Evolutionary conservation across 23 tunicate species (phyloP).

Genomic region (Clavelina lepadiformis): DNA sequence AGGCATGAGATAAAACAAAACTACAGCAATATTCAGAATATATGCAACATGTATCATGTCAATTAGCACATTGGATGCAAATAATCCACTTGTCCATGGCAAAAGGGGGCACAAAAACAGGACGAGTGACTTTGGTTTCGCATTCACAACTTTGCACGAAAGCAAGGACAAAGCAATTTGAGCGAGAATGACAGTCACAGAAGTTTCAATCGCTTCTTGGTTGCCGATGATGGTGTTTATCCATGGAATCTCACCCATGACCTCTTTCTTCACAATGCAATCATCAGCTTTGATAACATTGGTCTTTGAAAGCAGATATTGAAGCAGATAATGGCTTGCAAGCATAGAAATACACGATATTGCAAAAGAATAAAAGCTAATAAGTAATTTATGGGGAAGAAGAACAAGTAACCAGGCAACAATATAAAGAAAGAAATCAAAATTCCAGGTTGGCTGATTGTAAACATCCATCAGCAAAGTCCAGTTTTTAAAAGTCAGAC

Average conservation of each 20-base stretch:
- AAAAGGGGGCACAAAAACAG: conserved; percentile 27
- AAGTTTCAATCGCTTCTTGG: conserved; percentile 3
- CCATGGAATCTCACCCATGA: conserved; percentile 9
- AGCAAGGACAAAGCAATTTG: conserved; percentile 22
- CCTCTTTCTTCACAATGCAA: not conserved
- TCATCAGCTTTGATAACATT: conserved; percentile 10
- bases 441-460: not conserved
- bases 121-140: conserved; percentile 9
- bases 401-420: conserved; percentile 53
- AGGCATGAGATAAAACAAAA: conserved; percentile 6
- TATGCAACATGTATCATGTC: conserved; percentile 5
- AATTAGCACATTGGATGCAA: conserved; percentile 1
- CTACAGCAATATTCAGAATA: conserved; percentile 5
- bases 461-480: not conserved
- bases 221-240: not conserved
- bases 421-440: conserved; percentile 34
- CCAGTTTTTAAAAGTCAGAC: conserved; percentile 28
- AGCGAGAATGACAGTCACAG: conserved; percentile 18
- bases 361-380: conserved; percentile 15
- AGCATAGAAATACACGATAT: conserved; percentile 16
- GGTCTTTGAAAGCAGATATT: conserved; percentile 3
- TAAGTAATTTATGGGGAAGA: conserved; percentile 28
- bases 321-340: conserved; percentile 37
- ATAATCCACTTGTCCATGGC: conserved; percentile 32
- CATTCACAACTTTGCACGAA: conserved; percentile 28